Conservation (phyloP, 2,888 invertebrate species). For the Diplazon laetatorius region DNA sequence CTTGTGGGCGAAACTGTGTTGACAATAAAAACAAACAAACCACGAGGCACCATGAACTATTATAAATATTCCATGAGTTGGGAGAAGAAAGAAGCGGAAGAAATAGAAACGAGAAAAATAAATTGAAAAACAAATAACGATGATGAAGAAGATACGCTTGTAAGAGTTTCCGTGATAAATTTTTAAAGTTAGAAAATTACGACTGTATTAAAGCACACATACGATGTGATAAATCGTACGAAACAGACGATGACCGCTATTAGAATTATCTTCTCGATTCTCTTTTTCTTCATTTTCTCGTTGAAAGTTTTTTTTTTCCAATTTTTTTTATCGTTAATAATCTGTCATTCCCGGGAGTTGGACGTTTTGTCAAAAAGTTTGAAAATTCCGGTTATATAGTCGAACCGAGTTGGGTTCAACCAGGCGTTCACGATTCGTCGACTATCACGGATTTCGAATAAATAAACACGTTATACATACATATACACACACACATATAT, state of each 20-base stretch:
- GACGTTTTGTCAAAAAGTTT: background rate
- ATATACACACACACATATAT: too few relatives aligned
- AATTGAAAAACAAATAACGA: background rate
- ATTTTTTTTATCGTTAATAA: slow-evolving; percentile 2
- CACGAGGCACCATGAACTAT: background rate
- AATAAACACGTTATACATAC: slow-evolving; percentile 6
- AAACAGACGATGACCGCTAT: slow-evolving; percentile 20
- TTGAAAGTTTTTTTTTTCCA: too few relatives aligned
- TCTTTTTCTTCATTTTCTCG: slow-evolving; percentile 17
- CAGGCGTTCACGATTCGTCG: slow-evolving; percentile 27
- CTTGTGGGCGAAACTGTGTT: background rate
- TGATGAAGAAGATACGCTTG: background rate
- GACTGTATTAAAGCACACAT: slow-evolving; percentile 1
- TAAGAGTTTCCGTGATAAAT: slow-evolving; percentile 15
- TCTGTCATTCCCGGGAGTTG: background rate
- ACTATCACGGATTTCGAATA: slow-evolving; percentile 7
- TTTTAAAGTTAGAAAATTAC: slow-evolving; percentile 18
- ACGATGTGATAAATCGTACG: background rate
- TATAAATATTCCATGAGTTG: slow-evolving; percentile 30
- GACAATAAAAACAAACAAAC: slow-evolving; percentile 12
- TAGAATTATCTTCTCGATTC: background rate
- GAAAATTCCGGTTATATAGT: background rate
- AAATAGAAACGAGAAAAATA: background rate
- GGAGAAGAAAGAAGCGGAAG: background rate
- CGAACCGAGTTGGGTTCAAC: slow-evolving; percentile 17